A percentile compares a stretch with the other conserved stretches of the same genome.
These are phyloP conservation scores for Panopea generosa DNA, from an alignment of 2,888 invertebrate species.

Conservation along the genomic window DNA sequence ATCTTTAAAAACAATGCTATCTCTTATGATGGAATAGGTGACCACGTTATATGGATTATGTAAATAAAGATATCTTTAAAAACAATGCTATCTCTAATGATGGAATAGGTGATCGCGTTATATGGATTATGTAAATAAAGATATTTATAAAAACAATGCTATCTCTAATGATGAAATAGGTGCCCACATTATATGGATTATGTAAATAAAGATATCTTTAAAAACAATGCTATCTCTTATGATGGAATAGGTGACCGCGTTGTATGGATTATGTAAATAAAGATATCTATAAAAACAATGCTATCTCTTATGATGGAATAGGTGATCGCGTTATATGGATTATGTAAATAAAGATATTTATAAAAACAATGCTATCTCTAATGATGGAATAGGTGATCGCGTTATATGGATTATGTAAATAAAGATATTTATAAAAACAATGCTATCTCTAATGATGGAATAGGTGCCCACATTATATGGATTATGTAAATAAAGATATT, in stretches of 20 bases:
- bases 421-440: neutral
- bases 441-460: conserved; percentile 78
- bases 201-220: conserved; percentile 44
- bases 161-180: conserved; percentile 81
- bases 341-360: conserved; percentile 59
- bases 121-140: conserved; percentile 72
- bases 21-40: conserved; percentile 79
- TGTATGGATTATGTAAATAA: conserved; percentile 55
- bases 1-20: conserved; percentile 68
- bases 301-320: conserved; percentile 81
- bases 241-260: conserved; percentile 76
- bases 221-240: conserved; percentile 72
- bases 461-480: conserved; percentile 79
- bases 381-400: conserved; percentile 78
- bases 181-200: conserved; percentile 76
- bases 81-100: conserved; percentile 79
- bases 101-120: conserved; percentile 76
- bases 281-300: conserved; percentile 3
- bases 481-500: conserved; percentile 57
- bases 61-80: conserved; percentile 17
- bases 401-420: conserved; percentile 77
- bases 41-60: conserved; percentile 77
- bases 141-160: conserved; percentile 10
- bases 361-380: conserved; percentile 72
- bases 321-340: conserved; percentile 73